Evolutionary conservation across 2,797 vertebrate genomes (phyloP).

Genomic region (Rhabdomys pumilio): DNA sequence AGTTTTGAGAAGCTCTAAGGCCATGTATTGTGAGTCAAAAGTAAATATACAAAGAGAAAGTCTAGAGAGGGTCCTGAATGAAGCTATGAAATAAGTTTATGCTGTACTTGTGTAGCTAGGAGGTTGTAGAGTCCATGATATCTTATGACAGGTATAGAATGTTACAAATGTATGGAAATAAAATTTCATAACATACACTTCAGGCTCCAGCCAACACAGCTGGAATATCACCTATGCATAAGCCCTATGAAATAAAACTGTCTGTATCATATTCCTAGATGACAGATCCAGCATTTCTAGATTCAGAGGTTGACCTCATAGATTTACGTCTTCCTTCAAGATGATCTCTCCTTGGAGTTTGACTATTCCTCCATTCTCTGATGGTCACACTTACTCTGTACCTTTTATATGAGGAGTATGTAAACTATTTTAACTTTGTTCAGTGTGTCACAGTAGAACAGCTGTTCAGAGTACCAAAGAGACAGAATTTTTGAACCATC

Average conservation of each 20-base stretch:
- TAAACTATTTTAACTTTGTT: background rate
- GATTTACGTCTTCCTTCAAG: background rate
- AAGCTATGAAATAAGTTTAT: background rate
- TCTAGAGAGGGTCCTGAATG: background rate
- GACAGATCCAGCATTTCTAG: background rate
- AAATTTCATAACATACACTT: background rate
- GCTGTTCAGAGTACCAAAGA: background rate
- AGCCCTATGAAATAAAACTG: background rate
- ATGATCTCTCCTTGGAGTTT: background rate
- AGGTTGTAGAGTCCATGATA: background rate
- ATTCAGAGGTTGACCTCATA: background rate
- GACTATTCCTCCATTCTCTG: background rate
- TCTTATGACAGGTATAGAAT: background rate
- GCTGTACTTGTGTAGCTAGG: background rate
- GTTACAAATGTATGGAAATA: background rate
- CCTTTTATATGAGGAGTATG: background rate
- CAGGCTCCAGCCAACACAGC: background rate
- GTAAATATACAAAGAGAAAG: background rate
- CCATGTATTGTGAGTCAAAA: background rate
- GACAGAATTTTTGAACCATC: background rate
- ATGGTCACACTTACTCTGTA: too few species aligned
- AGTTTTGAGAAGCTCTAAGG: too few species aligned
- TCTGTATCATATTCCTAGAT: background rate
- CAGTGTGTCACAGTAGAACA: too few species aligned
- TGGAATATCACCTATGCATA: background rate